These are phyloP conservation scores for Monomorium pharaonis DNA, from an alignment of 1,140 invertebrate genomes.

Conservation along the genomic window DNA sequence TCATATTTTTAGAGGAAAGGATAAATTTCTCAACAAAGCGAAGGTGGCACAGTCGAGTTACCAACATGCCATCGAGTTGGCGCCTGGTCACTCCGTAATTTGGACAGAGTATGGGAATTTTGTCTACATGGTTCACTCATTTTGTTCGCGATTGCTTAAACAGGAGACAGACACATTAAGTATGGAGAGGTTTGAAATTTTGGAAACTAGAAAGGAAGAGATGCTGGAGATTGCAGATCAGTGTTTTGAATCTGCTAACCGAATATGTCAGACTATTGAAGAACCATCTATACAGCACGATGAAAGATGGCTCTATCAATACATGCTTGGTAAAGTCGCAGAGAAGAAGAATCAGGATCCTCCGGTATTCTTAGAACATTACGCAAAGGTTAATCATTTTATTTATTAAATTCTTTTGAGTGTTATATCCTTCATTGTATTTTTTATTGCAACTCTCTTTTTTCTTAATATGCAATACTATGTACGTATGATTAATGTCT, in stretches of 20 bases:
- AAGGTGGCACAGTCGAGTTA: conserved; percentile 91
- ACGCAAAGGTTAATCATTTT: conserved; percentile 87
- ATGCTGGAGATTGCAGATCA: conserved; percentile 91
- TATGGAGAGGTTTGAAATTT: conserved; percentile 91
- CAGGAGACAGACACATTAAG: conserved; percentile 91
- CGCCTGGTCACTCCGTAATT: conserved; percentile 89
- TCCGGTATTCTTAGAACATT: conserved; percentile 91
- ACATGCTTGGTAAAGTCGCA: conserved; percentile 96
- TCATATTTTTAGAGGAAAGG: conserved; percentile 86
- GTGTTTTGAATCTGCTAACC: conserved; percentile 91
- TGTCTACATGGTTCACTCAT: conserved; percentile 94
- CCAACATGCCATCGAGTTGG: conserved; percentile 90
- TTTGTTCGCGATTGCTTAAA: conserved; percentile 93
- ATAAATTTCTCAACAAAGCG: conserved; percentile 90
- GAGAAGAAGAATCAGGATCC: conserved; percentile 92
- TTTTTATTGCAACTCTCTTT: neutral
- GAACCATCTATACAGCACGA: conserved; percentile 87
- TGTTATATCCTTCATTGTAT: neutral
- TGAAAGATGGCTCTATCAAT: conserved; percentile 95
- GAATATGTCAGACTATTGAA: conserved; percentile 84
- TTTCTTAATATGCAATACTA: neutral
- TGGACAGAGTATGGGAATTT: conserved; percentile 96
- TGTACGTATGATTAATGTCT: neutral
- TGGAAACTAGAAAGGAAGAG: conserved; percentile 91
- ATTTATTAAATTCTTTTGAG: neutral